Base-by-base conservation (phyloP, 1,140 invertebrate species). In the Sarcophaga peregrina region DNA sequence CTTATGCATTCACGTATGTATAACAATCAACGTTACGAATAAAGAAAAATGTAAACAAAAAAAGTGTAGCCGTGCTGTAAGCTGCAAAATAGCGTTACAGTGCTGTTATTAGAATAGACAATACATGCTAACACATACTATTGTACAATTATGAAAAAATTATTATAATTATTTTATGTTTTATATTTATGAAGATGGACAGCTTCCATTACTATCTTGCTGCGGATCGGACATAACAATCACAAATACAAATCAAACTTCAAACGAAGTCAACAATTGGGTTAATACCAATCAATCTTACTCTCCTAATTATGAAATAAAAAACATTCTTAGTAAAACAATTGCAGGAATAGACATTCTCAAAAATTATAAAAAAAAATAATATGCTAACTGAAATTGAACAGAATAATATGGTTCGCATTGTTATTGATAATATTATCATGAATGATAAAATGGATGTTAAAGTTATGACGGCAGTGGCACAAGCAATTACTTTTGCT, bases 241-340 rank as follows among this genome's bases (percentile, higher is more conserved):
- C 54, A 58, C 54, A 9, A 58, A 58, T 58, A 9, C 54, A 13
- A 58, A 58, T 58, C 54, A 58, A 58, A 58, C 8, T 58, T 58
- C 54, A 58, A 58, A 58, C 54, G 54, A 58, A 58, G 54, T 15
- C 6, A 58, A 13, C 54, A 58, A 58, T 58, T 58, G 54, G 54
- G 54, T 13, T 58, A 58, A 58, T 58, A 58, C 11, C 9, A 58
- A 58, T 58, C 54, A 11, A 13, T 58, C 54, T 9, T 58, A 58
- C 54, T 58, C 54, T 58, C 11, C 6, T 58, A 58, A 58, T 58
- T 58, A 13, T 58, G 54, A 80, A 11, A 50, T 78, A 47, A 78
- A 50, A 78, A 50, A 78, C 20, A 78, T 78, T 78, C 45, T 78
- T 15, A 17, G n/a, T 47, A 78, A 62, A 83, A 68, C n/a, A 78